phyloP scores from a whole-genome alignment of 2,888 invertebrate genomes.

The Drosophila rellima region DNA sequence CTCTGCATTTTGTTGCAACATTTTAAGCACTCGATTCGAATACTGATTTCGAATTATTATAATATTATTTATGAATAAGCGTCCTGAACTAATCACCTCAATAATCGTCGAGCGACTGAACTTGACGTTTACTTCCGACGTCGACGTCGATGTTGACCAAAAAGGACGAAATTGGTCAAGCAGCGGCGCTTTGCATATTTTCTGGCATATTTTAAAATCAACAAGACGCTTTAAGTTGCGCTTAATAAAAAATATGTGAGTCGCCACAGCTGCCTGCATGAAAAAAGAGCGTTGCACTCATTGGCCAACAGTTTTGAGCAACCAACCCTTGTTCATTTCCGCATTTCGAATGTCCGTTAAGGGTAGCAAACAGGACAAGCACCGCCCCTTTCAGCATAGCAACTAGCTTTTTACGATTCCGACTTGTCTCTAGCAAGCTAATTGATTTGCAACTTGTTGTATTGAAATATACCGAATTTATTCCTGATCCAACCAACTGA shows the following conservation, averaged over 20 bases:
- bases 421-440: not conserved
- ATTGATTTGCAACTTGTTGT: constrained; percentile 7
- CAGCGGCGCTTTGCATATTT: constrained; percentile 46
- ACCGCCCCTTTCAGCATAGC: constrained; percentile 43
- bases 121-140: constrained; percentile 51
- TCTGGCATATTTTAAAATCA: constrained; percentile 59
- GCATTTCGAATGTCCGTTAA: constrained; percentile 25
- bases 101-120: constrained; percentile 69
- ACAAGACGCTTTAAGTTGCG: constrained; percentile 53
- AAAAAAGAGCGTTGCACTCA: constrained; percentile 23
- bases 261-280: constrained; percentile 32
- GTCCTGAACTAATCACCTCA: constrained; percentile 62
- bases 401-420: not conserved
- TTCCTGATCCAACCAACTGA: too few relatives aligned
- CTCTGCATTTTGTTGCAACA: constrained; percentile 54
- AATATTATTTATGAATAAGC: constrained; percentile 1
- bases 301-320: constrained; percentile 40
- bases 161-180: constrained; percentile 56
- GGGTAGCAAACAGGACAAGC: constrained; percentile 53
- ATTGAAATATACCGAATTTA: too few relatives aligned
- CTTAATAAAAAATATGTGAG: constrained; percentile 51
- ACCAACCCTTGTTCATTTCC: constrained; percentile 56
- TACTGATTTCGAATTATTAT: not conserved
- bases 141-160: constrained; percentile 27
- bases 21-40: constrained; percentile 27